phyloP scores from a whole-genome alignment of 2,113 vertebrate species.

The Eptesicus fuscus region DNA sequence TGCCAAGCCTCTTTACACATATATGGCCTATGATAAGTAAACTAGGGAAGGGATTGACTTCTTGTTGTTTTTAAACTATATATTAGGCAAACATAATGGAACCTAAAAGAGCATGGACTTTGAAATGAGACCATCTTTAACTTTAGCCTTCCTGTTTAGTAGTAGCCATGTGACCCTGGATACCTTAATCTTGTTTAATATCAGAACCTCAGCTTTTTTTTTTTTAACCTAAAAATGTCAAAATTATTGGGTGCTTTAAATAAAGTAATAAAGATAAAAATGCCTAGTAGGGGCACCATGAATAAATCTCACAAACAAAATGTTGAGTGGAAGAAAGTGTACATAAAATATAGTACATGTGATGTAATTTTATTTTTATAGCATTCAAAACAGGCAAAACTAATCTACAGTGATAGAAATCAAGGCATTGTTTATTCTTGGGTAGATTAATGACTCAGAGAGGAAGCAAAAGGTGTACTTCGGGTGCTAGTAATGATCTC shows the following conservation, averaged over 20 bases:
- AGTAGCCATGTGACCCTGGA: background rate
- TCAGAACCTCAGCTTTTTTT: background rate
- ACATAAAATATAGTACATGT: background rate
- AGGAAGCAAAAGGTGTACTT: background rate
- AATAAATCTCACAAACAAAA: background rate
- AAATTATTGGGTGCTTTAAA: slow-evolving; percentile 1
- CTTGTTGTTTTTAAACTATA: slow-evolving; percentile 18
- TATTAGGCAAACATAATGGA: background rate
- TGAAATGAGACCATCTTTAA: background rate
- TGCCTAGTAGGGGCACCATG: background rate
- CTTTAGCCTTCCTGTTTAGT: slow-evolving; percentile 12
- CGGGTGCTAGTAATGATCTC: background rate
- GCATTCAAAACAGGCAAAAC: background rate
- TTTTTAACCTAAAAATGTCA: background rate
- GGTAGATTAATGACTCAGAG: background rate
- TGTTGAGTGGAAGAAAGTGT: background rate
- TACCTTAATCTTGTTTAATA: background rate
- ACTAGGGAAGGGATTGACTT: background rate
- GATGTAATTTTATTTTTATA: background rate
- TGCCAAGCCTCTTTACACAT: background rate
- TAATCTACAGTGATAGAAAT: background rate
- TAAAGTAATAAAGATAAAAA: background rate
- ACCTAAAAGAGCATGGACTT: slow-evolving; percentile 2
- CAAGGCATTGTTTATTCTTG: background rate
- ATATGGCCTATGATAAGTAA: background rate